Evolutionary conservation across 2,113 vertebrate genomes (phyloP).

Genomic region (Rhombomys opimus): DNA sequence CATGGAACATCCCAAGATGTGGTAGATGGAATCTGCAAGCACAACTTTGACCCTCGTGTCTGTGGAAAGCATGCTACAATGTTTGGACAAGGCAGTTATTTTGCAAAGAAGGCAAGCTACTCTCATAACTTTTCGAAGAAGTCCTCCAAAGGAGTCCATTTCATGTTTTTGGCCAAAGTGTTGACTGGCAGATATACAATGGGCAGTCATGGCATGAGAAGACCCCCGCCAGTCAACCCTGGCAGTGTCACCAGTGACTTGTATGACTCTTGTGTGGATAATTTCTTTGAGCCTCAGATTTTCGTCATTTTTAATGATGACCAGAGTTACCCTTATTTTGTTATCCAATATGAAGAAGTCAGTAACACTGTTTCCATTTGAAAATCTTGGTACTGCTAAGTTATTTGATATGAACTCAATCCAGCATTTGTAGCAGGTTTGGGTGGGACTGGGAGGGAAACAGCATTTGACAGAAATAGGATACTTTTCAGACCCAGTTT

Average conservation of each 20-base stretch:
- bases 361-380: conserved; percentile 94
- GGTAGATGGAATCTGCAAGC: conserved; percentile 99
- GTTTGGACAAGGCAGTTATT: conserved; percentile 99
- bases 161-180: conserved; percentile 99
- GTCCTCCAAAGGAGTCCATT: conserved; percentile 95
- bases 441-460: conserved; percentile 65
- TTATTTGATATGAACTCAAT: conserved; percentile 61
- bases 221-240: conserved; percentile 95
- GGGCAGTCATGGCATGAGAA: conserved; percentile 97
- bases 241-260: conserved; percentile 96
- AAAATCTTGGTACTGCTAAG: conserved; percentile 81
- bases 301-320: conserved; percentile 99
- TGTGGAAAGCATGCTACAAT: conserved; percentile 99
- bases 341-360: conserved; percentile 99
- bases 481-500: conserved; percentile 67
- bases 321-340: conserved; percentile 99
- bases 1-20: conserved; percentile 98
- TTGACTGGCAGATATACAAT: conserved; percentile 96
- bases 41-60: conserved; percentile 99
- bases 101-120: conserved; percentile 97
- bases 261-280: conserved; percentile 99
- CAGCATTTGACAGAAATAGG: conserved; percentile 42
- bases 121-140: conserved; percentile 98
- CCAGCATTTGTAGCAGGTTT: conserved; percentile 82
- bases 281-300: conserved; percentile 98